Conservation (phyloP, 2,888 invertebrate species). For the Tipula vernalis region DNA sequence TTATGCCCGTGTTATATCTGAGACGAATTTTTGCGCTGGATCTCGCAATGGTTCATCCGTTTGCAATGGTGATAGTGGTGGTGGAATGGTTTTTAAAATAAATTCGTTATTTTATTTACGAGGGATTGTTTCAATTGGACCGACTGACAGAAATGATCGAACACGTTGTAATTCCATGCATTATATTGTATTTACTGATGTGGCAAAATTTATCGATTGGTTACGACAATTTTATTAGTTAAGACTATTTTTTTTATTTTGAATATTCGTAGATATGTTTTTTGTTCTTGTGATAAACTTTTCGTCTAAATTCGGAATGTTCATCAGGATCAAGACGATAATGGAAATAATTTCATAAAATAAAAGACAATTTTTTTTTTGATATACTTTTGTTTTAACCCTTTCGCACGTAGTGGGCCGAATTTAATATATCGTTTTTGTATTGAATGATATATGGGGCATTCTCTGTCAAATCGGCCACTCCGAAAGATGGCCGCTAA, state of each 20-base stretch:
- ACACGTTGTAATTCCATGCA: slow-evolving; percentile 35
- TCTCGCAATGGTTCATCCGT: slow-evolving; percentile 29
- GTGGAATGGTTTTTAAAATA: slow-evolving; percentile 32
- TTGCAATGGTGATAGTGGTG: slow-evolving; percentile 42
- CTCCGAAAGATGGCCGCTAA: too few species aligned
- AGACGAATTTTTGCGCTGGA: slow-evolving; percentile 18
- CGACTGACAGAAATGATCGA: slow-evolving; percentile 19
- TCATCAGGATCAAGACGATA: too few species aligned
- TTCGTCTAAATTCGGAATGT: too few species aligned
- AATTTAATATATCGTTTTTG: too few species aligned
- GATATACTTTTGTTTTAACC: too few species aligned
- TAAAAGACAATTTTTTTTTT: too few species aligned
- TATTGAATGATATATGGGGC: too few species aligned
- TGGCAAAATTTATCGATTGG: slow-evolving; percentile 28
- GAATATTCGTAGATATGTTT: not conserved
- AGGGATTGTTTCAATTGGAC: slow-evolving; percentile 18
- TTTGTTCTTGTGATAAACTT: too few species aligned
- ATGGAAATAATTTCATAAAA: too few species aligned
- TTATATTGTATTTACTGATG: slow-evolving; percentile 38
- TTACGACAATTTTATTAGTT: slow-evolving; percentile 18
- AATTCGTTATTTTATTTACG: slow-evolving; percentile 14
- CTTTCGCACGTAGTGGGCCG: too few species aligned
- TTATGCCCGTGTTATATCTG: slow-evolving; percentile 14
- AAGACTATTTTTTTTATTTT: too few species aligned
- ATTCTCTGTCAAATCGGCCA: too few species aligned